phyloP scores from a whole-genome alignment of 1,140 invertebrate genomes.

The Bombus difficillimus region DNA sequence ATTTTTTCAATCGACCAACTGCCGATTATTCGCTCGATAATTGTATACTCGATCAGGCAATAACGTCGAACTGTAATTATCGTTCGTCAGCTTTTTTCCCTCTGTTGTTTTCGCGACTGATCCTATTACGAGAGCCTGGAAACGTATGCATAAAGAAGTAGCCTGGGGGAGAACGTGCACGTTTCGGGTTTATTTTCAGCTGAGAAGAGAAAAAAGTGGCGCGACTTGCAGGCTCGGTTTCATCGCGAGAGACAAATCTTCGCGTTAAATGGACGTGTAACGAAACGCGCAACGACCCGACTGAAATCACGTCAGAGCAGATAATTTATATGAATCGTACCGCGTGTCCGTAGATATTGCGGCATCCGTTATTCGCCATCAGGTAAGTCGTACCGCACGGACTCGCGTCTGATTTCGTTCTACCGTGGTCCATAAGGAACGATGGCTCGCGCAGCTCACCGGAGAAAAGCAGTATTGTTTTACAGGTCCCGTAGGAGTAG shows the following conservation, averaged over 20 bases:
- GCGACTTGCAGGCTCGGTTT: conserved; percentile 16
- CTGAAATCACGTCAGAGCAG: conserved; percentile 44
- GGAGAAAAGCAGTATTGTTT: neutral
- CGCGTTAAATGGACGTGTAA: conserved; percentile 53
- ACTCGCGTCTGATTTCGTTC: neutral
- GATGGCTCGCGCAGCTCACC: neutral
- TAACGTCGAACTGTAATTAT: conserved; percentile 20
- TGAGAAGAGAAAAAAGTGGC: neutral
- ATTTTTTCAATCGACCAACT: conserved; percentile 8
- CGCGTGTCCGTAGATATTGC: conserved; percentile 16
- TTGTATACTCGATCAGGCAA: conserved; percentile 22
- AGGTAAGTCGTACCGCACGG: too few relatives aligned
- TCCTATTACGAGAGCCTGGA: neutral
- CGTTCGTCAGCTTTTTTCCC: neutral
- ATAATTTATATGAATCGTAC: conserved; percentile 55
- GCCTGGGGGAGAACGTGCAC: neutral
- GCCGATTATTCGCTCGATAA: neutral
- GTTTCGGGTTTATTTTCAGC: conserved; percentile 24
- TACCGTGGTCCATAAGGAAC: conserved; percentile 8
- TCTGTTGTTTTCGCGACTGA: neutral
- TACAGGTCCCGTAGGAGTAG: conserved; percentile 3
- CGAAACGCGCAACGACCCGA: conserved; percentile 25
- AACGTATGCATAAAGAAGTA: conserved; percentile 30
- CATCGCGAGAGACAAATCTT: conserved; percentile 42
- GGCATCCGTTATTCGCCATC: conserved; percentile 36